Evolutionary conservation across 2,797 vertebrate species (phyloP).

Genomic region (Peromyscus aztecus): DNA sequence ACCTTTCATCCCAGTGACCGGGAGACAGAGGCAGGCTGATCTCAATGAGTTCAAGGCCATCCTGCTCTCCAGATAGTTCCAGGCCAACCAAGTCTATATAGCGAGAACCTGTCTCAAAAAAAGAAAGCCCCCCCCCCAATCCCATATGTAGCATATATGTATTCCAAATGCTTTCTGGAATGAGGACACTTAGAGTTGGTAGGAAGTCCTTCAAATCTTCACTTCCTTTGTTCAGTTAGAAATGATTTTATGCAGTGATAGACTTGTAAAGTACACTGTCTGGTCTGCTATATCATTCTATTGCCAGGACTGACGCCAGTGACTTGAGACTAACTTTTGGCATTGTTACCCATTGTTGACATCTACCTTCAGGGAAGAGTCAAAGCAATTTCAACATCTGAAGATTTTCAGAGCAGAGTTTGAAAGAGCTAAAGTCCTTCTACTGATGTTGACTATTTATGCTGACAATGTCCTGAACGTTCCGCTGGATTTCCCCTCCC

Average conservation of each 20-base stretch:
- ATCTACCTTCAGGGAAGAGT: background rate
- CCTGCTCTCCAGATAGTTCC: background rate
- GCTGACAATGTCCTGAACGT: background rate
- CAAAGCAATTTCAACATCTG: slow-evolving; percentile 39
- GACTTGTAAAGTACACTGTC: background rate
- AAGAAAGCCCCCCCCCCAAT: background rate
- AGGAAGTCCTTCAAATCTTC: background rate
- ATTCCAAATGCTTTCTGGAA: background rate
- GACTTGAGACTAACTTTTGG: background rate
- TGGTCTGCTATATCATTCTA: background rate
- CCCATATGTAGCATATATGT: background rate
- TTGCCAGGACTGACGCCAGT: background rate
- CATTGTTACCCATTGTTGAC: background rate
- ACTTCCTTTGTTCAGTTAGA: slow-evolving; percentile 6
- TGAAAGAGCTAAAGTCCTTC: background rate
- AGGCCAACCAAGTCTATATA: background rate
- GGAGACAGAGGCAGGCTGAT: background rate
- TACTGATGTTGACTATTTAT: background rate
- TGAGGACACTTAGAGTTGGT: background rate
- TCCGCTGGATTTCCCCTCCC: background rate
- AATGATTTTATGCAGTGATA: background rate
- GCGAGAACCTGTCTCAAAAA: background rate
- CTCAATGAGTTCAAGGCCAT: background rate
- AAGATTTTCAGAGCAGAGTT: background rate
- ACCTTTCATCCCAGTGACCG: background rate